Evolutionary conservation across 2,113 vertebrate genomes (phyloP).

Genomic region (Planiliza haematocheilus): DNA sequence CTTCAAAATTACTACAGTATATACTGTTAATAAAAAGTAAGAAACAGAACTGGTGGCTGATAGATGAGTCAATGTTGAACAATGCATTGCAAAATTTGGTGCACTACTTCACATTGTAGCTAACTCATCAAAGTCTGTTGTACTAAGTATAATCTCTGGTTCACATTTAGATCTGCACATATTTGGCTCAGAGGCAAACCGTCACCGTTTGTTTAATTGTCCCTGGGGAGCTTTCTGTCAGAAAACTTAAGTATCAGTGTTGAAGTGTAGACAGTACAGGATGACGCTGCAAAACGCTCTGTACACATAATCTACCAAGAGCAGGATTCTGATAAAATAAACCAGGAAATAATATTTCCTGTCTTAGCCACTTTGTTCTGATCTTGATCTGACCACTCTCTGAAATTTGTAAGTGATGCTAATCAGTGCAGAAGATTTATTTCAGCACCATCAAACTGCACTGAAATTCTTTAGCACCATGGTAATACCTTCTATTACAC

Average conservation of each 20-base stretch:
- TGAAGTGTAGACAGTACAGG: constrained; percentile 11
- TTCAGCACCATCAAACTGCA: neutral
- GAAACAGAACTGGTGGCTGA: too few species aligned
- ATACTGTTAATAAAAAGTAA: too few species aligned
- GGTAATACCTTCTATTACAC: too few species aligned
- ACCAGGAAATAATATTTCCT: neutral
- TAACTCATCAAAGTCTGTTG: neutral
- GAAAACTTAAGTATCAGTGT: constrained; percentile 32
- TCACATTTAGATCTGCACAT: constrained; percentile 29
- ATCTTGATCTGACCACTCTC: neutral
- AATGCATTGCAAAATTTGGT: too few species aligned
- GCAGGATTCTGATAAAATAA: neutral
- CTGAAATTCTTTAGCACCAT: neutral
- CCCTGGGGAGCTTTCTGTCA: neutral
- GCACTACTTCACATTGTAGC: too few species aligned
- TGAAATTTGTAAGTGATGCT: constrained; percentile 3
- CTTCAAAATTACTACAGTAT: too few species aligned
- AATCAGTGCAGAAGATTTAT: neutral
- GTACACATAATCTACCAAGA: neutral
- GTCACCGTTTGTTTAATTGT: constrained; percentile 10
- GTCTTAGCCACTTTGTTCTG: neutral
- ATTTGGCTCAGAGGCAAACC: constrained; percentile 11
- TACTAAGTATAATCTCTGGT: constrained; percentile 37
- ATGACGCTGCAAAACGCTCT: constrained; percentile 31
- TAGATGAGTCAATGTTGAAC: too few species aligned